phyloP scores from a whole-genome alignment of 2,888 invertebrate genomes.

The Deilephila elpenor region DNA sequence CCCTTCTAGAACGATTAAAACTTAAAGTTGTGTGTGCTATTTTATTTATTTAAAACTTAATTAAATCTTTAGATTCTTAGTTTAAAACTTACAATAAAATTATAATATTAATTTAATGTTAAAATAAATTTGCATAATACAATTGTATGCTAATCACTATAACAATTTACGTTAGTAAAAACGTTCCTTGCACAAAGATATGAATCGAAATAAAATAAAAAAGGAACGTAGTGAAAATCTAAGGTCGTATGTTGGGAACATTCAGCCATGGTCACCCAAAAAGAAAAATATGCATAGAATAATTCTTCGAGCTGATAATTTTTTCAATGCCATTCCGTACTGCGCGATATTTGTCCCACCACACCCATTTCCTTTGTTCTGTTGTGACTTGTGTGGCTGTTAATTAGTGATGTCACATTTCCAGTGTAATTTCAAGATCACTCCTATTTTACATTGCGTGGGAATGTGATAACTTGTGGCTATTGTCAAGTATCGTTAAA shows the following conservation, averaged over 20 bases:
- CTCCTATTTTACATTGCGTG: background rate
- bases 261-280: too few species aligned
- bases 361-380: slow-evolving; percentile 13
- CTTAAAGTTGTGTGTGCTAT: background rate
- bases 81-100: too few species aligned
- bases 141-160: slow-evolving; percentile 7
- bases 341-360: background rate
- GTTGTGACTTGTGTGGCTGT: slow-evolving; percentile 8
- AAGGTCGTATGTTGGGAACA: too few species aligned
- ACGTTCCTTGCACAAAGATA: background rate
- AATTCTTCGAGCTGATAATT: background rate
- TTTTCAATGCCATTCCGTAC: slow-evolving; percentile 14
- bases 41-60: background rate
- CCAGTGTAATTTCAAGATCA: slow-evolving; percentile 49
- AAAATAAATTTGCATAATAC: too few species aligned
- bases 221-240: background rate
- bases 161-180: background rate
- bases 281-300: background rate
- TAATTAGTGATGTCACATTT: slow-evolving; percentile 15
- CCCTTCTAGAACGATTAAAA: slow-evolving; percentile 4
- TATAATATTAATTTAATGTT: too few species aligned
- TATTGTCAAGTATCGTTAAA: slow-evolving; percentile 4
- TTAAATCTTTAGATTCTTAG: too few species aligned
- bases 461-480: background rate
- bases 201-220: background rate